A percentile compares a stretch with the other conserved stretches of the same genome.
These are phyloP conservation scores for Alexandromys fortis DNA, from an alignment of 2,113 vertebrate genomes.

Conservation along the genomic window DNA sequence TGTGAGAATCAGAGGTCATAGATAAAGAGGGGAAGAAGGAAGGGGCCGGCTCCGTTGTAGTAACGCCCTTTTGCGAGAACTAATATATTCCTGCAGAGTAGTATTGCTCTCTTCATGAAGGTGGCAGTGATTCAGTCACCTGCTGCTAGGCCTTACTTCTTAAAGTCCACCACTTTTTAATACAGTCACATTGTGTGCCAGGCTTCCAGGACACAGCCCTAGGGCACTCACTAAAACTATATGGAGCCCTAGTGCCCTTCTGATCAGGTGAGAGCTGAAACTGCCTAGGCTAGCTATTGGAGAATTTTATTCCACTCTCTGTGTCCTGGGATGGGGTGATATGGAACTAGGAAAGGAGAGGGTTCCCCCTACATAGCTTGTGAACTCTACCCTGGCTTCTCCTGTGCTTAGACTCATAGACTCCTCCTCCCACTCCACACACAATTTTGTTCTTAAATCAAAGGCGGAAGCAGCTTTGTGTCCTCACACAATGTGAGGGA, in stretches of 20 bases:
- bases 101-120: too few relatives aligned
- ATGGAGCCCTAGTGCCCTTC: background rate
- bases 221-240: background rate
- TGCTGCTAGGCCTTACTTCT: background rate
- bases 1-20: background rate
- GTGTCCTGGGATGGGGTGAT: background rate
- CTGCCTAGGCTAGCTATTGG: background rate
- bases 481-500: constrained; percentile 30
- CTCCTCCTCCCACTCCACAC: background rate
- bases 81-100: background rate
- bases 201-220: background rate
- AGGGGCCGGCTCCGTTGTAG: background rate
- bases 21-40: background rate
- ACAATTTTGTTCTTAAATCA: constrained; percentile 23
- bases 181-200: background rate
- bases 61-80: background rate
- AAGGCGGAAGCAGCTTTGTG: constrained; percentile 57
- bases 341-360: background rate
- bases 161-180: background rate
- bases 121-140: background rate
- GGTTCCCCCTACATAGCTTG: background rate
- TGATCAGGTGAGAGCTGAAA: too few relatives aligned
- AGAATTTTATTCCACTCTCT: background rate
- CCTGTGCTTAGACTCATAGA: background rate
- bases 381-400: background rate